phyloP scores from a whole-genome alignment of 2,113 vertebrate genomes.

The Heliornis fulica region DNA sequence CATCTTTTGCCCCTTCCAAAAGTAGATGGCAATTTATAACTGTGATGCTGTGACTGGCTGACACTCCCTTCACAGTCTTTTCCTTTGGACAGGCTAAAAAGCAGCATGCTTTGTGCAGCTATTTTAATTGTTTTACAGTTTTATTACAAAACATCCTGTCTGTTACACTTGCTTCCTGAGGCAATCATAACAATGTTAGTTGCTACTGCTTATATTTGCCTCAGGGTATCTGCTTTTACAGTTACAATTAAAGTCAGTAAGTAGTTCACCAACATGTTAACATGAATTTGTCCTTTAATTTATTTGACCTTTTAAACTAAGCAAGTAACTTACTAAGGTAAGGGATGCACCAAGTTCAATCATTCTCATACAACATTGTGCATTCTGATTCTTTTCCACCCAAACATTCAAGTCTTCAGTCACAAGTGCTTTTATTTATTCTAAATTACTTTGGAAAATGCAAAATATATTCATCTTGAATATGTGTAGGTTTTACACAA shows the following conservation, averaged over 20 bases:
- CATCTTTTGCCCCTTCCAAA: slow-evolving; percentile 63
- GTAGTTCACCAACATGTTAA: slow-evolving; percentile 72
- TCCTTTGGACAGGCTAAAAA: slow-evolving; percentile 59
- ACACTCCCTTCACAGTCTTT: slow-evolving; percentile 34
- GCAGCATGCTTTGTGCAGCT: slow-evolving; percentile 66
- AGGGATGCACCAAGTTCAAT: slow-evolving; percentile 28
- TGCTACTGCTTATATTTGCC: slow-evolving; percentile 67
- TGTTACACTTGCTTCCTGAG: slow-evolving; percentile 72
- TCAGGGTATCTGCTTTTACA: slow-evolving; percentile 74
- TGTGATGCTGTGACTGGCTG: slow-evolving; percentile 47
- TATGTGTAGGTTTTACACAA: neutral
- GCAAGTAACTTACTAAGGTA: slow-evolving; percentile 62
- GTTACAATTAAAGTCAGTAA: slow-evolving; percentile 74
- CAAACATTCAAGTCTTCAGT: slow-evolving; percentile 30
- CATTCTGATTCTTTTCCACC: slow-evolving; percentile 30
- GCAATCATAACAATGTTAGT: slow-evolving; percentile 73
- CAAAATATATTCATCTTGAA: neutral
- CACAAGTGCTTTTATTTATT: slow-evolving; percentile 51
- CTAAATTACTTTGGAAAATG: slow-evolving; percentile 44
- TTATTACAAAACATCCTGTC: slow-evolving; percentile 79
- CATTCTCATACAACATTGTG: neutral
- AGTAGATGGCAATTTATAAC: slow-evolving; percentile 68
- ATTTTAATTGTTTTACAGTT: slow-evolving; percentile 80
- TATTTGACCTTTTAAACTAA: slow-evolving; percentile 77
- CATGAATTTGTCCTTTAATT: slow-evolving; percentile 76